These are phyloP conservation scores for Nixonia krombeini DNA, from an alignment of 1,140 invertebrate species.

Conservation along the genomic window DNA sequence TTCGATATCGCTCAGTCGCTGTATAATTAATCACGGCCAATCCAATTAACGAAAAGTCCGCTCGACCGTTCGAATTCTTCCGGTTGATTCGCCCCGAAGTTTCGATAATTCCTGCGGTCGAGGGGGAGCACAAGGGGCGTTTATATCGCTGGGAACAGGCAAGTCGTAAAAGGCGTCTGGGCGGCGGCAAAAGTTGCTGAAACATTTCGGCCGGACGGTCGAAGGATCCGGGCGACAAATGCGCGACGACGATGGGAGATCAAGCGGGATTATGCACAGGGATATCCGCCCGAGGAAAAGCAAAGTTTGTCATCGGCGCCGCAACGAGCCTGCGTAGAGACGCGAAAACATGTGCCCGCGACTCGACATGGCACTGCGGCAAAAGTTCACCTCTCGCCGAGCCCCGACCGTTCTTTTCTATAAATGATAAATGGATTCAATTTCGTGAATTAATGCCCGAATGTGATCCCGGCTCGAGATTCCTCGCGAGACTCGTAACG, in stretches of 20 bases:
- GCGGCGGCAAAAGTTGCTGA: conserved; percentile 23
- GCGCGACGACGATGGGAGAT: conserved; percentile 22
- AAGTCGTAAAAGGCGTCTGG: conserved; percentile 9
- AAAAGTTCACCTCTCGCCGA: background rate
- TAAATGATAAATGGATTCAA: conserved; percentile 50
- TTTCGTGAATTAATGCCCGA: conserved; percentile 44
- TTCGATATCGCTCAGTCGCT: too few relatives aligned
- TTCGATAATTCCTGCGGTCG: too few relatives aligned
- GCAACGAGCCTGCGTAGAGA: conserved; percentile 13
- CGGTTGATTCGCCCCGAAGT: too few relatives aligned
- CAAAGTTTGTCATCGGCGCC: conserved; percentile 38
- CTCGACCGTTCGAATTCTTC: too few relatives aligned
- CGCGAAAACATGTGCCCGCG: conserved; percentile 18
- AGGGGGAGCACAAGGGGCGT: background rate
- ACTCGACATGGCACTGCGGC: background rate
- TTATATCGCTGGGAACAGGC: background rate
- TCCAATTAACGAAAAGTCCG: too few relatives aligned
- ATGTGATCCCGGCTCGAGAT: conserved; percentile 40
- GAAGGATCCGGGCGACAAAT: conserved; percentile 14
- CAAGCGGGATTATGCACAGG: conserved; percentile 24
- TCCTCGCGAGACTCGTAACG: conserved; percentile 44
- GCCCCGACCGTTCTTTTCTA: conserved; percentile 25
- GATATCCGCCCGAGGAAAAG: conserved; percentile 16
- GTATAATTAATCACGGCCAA: too few relatives aligned
- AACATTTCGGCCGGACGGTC: too few relatives aligned